Percentiles rank a stretch among this genome's conserved stretches.
Conservation (phyloP, 2,888 invertebrate genomes). For the Parnassius glacialis region DNA sequence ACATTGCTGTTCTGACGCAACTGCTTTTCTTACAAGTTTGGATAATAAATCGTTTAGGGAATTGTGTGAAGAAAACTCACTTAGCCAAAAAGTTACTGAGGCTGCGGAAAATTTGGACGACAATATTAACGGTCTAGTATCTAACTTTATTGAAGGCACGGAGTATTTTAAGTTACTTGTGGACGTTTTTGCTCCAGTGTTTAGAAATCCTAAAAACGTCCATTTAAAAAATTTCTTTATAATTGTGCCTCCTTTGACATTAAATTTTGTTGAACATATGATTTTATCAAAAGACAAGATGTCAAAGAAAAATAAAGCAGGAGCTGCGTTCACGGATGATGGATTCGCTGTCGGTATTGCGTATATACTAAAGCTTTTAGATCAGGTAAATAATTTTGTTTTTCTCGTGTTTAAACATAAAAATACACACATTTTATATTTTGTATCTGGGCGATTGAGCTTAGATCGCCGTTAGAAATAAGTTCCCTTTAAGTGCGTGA, state of each 20-base stretch:
- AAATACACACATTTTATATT: no score
- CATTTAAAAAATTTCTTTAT: constrained; percentile 96
- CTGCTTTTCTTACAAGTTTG: constrained; percentile 92
- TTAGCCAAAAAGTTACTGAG: constrained; percentile 81
- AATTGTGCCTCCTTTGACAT: constrained; percentile 94
- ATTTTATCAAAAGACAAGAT: constrained; percentile 95
- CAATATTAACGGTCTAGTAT: constrained; percentile 88
- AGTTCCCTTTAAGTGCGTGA: no score
- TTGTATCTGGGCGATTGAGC: no score
- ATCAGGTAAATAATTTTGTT: constrained; percentile 81
- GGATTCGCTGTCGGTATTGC: constrained; percentile 98
- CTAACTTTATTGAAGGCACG: constrained; percentile 93
- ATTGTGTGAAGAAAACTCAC: constrained; percentile 80
- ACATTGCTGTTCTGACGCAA: constrained; percentile 94
- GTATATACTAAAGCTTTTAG: constrained; percentile 93
- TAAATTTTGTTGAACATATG: constrained; percentile 97
- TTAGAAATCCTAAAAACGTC: constrained; percentile 91
- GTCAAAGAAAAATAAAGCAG: constrained; percentile 92
- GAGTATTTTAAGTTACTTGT: constrained; percentile 94
- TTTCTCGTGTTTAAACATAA: not conserved
- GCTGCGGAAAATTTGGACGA: constrained; percentile 88
- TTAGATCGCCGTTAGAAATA: no score
- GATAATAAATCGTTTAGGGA: constrained; percentile 82
- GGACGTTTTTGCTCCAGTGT: constrained; percentile 94
- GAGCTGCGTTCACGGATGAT: constrained; percentile 97